Evolutionary conservation across 2,888 invertebrate genomes (phyloP).

Genomic region (Harpagoxenus sublaevis): DNA sequence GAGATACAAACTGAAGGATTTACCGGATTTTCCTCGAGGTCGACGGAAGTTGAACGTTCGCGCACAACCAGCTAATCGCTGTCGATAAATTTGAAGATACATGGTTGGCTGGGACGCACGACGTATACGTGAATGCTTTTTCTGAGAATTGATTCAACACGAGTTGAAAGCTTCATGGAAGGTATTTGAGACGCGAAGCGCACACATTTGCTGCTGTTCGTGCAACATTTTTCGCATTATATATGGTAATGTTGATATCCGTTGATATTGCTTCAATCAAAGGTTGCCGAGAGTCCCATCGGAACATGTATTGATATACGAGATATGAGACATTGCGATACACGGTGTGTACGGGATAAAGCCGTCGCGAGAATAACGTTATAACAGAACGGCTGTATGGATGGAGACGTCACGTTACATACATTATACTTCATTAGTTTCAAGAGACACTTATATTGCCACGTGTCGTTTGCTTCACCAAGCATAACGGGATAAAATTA

Average conservation of each 20-base stretch:
- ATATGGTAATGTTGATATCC: background rate
- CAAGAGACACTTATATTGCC: slow-evolving; percentile 52
- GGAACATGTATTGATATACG: background rate
- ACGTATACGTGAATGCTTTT: background rate
- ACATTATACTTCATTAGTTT: slow-evolving; percentile 42
- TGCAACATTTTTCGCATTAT: slow-evolving; percentile 3
- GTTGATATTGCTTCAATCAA: background rate
- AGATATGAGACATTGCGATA: background rate
- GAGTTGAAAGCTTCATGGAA: background rate
- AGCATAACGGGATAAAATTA: slow-evolving; percentile 59
- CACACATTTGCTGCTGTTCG: background rate
- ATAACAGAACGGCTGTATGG: background rate
- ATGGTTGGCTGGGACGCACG: background rate
- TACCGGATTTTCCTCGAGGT: background rate
- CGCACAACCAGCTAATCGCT: background rate
- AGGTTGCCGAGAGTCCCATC: slow-evolving; percentile 2
- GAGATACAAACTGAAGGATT: slow-evolving; percentile 16
- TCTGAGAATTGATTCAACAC: background rate
- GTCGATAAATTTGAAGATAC: background rate
- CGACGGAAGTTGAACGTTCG: background rate
- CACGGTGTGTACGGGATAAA: background rate
- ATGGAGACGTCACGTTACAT: slow-evolving; percentile 18
- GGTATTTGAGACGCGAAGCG: background rate
- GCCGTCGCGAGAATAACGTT: slow-evolving; percentile 13
- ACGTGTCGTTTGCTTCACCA: slow-evolving; percentile 45